phyloP scores from a whole-genome alignment of 1,140 invertebrate genomes.

The Grapholita molesta region DNA sequence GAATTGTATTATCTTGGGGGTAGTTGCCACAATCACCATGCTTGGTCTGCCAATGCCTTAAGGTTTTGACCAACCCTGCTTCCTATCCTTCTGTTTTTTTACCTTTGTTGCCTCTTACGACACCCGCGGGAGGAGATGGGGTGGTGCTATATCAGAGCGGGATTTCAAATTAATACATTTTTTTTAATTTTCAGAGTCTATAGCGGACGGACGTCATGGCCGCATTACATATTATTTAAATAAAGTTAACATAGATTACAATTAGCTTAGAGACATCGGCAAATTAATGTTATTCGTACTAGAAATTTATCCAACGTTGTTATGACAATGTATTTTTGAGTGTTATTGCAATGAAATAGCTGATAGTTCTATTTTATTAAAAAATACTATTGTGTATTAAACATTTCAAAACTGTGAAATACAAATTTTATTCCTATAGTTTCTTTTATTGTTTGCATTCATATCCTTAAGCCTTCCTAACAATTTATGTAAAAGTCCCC shows the following conservation, averaged over 20 bases:
- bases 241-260: constrained; percentile 27
- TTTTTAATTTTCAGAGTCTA: constrained; percentile 8
- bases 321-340: constrained; percentile 70
- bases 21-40: too few relatives aligned
- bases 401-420: constrained; percentile 66
- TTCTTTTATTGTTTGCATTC: constrained; percentile 49
- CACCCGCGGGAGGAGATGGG: too few relatives aligned
- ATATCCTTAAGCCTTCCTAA: too few relatives aligned
- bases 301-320: constrained; percentile 47
- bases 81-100: too few relatives aligned
- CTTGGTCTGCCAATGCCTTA: too few relatives aligned
- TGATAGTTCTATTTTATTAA: constrained; percentile 72
- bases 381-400: constrained; percentile 64
- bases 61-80: too few relatives aligned
- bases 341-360: constrained; percentile 66
- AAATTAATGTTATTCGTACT: constrained; percentile 37
- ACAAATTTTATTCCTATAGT: constrained; percentile 75
- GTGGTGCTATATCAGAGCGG: too few relatives aligned
- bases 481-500: too few relatives aligned
- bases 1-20: too few relatives aligned
- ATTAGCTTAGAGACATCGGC: constrained; percentile 26
- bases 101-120: too few relatives aligned
- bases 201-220: background rate
- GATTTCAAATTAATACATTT: background rate
- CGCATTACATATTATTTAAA: constrained; percentile 19